Base-by-base conservation (phyloP, 2,888 invertebrate genomes). In the Antitype chi region DNA sequence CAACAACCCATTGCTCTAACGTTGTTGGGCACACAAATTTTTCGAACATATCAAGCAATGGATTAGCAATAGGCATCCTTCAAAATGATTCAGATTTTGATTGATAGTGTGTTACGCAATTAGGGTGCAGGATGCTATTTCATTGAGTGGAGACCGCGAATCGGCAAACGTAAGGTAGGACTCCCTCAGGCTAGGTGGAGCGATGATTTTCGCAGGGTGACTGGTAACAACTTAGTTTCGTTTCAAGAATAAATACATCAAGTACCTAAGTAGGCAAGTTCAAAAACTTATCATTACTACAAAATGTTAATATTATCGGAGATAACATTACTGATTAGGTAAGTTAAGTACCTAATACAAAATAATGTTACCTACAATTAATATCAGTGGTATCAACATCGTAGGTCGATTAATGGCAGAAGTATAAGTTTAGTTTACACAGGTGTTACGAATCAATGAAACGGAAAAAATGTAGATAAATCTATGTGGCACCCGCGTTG, bases 401-500 rank as follows among this genome's bases (percentile, higher is more conserved):
- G 20, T 52, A 43, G 28, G 47, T 25, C 9, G 8, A 32, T 38
- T 20, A 13, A 60, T 23, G 38, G 15, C 38, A 72, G 57, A 76
- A 68, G 59, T 66, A 68, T 82, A 75, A 64, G 67, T 80, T 66
- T 38, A 71, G 77, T 81, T 72, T 85, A 76, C 76, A 80, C 87
- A 85, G 87, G 82, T 87, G 87, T 74, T 76, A 55, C 13, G 43
- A 68, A 53, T 59, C 23, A 52, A 52, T 32, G 43, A 47, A 49
- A 69, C 20, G 53, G 70, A 72, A 71, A 81, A 28, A 60, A 53
- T 69, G 60, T 69, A 63, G n/a, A 77, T 71, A 76, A 82, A 85
- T 76, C 64, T 82, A 88, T 88, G 88, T 88, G 87, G 87, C 85
- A 84, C 76, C 73, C 76, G 79, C 63, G 88, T 87, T 88, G 88